Conservation (phyloP, 2,888 invertebrate species). For the Capitulum mitella region DNA sequence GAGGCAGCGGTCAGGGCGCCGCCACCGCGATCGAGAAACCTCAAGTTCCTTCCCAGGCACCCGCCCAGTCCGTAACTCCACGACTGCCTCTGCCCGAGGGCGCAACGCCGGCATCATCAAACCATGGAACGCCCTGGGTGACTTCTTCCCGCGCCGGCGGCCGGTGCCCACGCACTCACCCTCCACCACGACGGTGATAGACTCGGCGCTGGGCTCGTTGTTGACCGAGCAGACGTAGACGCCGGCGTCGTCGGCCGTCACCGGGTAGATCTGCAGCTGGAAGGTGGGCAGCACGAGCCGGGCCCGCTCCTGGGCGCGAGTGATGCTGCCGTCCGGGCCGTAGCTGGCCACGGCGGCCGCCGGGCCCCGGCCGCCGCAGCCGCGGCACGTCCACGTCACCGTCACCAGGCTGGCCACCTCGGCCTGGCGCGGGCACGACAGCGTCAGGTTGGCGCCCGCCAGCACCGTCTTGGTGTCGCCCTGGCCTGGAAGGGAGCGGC, state of each 20-base stretch:
- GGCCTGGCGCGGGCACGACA: not conserved
- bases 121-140: too few species aligned
- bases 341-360: conserved; percentile 2
- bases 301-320: not conserved
- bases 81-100: too few species aligned
- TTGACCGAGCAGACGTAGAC: not conserved
- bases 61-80: too few species aligned
- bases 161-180: too few species aligned
- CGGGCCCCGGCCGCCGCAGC: not conserved
- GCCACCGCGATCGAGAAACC: too few species aligned
- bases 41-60: too few species aligned
- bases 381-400: conserved; percentile 5
- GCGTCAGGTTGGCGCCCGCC: conserved; percentile 11
- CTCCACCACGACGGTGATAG: not conserved
- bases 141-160: too few species aligned
- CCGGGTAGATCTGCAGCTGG: conserved; percentile 16
- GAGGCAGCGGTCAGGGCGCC: too few species aligned
- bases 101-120: too few species aligned
- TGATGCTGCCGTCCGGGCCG: not conserved
- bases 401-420: not conserved
- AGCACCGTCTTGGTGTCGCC: not conserved
- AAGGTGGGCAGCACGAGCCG: conserved; percentile 17
- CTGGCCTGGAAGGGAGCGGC: not conserved
- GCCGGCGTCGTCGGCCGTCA: not conserved
- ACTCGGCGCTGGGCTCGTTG: too few species aligned